Conservation (phyloP, 2,888 invertebrate species). For the Aporophyla nigra region DNA sequence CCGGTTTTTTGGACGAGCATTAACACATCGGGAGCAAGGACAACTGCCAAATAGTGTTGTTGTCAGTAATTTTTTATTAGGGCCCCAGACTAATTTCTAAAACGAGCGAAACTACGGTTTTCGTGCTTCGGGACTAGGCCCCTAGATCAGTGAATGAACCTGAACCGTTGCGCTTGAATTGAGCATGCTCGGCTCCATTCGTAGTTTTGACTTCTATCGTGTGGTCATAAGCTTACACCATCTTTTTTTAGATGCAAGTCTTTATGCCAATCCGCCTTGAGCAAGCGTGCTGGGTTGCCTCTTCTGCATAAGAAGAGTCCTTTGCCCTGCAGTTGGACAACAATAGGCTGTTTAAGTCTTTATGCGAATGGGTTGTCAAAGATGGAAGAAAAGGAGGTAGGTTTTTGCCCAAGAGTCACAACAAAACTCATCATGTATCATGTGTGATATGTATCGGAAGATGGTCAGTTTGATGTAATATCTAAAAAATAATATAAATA, state of each 20-base stretch:
- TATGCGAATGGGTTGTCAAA: neutral
- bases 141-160: neutral
- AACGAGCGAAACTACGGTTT: no score
- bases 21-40: no score
- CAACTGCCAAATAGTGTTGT: no score
- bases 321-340: neutral
- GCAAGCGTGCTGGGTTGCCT: neutral
- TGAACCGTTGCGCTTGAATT: neutral
- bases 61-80: no score
- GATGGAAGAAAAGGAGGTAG: neutral
- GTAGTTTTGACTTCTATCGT: neutral
- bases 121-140: no score
- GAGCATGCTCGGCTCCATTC: neutral
- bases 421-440: no score
- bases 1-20: no score
- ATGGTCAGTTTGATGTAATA: no score
- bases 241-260: neutral
- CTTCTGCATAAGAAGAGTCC: neutral
- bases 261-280: neutral
- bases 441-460: fast-evolving
- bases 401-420: neutral
- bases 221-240: neutral
- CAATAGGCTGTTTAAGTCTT: no score
- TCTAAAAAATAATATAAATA: no score
- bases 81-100: no score